phyloP scores from a whole-genome alignment of 2,797 vertebrate genomes.

The Paedocypris micromegethes region DNA sequence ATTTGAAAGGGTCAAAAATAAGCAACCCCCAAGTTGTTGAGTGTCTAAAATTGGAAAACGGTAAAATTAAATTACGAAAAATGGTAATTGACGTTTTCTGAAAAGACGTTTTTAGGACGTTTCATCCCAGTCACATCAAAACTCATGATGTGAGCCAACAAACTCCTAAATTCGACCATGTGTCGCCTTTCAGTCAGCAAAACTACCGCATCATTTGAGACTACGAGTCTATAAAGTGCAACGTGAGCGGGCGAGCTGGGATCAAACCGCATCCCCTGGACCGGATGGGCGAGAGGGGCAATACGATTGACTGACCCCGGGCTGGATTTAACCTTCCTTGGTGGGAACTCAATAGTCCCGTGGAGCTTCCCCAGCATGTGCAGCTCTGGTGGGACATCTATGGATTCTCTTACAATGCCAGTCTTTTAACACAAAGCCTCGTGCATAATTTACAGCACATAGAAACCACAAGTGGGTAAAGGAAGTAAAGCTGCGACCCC shows the following conservation, averaged over 20 bases:
- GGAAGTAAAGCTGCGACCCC: conserved; percentile 30
- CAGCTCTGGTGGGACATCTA: conserved; percentile 42
- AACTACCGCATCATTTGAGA: not conserved
- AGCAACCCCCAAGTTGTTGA: too few species aligned
- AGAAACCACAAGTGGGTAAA: conserved; percentile 43
- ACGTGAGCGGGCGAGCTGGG: conserved; percentile 27
- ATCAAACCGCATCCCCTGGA: conserved; percentile 46
- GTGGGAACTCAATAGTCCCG: conserved; percentile 43
- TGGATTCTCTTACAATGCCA: conserved; percentile 38
- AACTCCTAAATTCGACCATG: too few species aligned
- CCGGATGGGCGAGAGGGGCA: conserved; percentile 18
- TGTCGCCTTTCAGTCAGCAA: not conserved
- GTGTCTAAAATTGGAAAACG: too few species aligned
- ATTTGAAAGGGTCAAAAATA: too few species aligned
- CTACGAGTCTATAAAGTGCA: conserved; percentile 13
- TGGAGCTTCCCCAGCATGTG: conserved; percentile 34
- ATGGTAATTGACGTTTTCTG: too few species aligned
- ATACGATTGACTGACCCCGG: conserved; percentile 29
- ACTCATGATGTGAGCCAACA: too few species aligned
- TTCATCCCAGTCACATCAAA: too few species aligned
- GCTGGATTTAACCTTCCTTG: conserved; percentile 32
- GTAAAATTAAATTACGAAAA: too few species aligned
- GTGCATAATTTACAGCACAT: conserved; percentile 51
- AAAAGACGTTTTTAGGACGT: too few species aligned
- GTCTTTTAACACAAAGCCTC: conserved; percentile 39